Percentiles rank a stretch among this genome's conserved stretches.
Conservation (phyloP, 2,113 vertebrate species). For the Euleptes europaea region DNA sequence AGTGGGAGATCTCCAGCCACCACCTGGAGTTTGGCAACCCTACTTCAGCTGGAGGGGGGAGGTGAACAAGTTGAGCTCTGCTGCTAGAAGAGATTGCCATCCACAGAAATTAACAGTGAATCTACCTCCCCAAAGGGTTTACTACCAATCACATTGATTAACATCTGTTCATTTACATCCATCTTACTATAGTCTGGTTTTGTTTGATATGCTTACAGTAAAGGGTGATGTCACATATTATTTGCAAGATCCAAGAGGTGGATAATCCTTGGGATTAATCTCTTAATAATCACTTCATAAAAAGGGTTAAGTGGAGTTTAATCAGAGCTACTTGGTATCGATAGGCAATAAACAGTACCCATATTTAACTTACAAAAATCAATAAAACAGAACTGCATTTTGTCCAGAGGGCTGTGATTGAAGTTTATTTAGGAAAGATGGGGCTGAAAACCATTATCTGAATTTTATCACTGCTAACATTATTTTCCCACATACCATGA, state of each 20-base stretch:
- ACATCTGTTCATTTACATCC: constrained; percentile 53
- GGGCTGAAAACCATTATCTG: not conserved
- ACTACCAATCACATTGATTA: constrained; percentile 47
- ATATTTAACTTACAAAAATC: not conserved
- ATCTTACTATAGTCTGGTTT: constrained; percentile 54
- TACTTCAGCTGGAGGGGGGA: not conserved
- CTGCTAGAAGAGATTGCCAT: too few relatives aligned
- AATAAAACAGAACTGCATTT: not conserved
- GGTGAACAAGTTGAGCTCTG: too few relatives aligned
- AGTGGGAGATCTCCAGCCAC: too few relatives aligned
- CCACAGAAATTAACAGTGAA: too few relatives aligned
- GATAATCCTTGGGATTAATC: not conserved
- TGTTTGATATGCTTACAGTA: constrained; percentile 69
- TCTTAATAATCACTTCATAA: constrained; percentile 40
- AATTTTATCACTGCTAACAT: too few relatives aligned
- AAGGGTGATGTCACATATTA: constrained; percentile 60
- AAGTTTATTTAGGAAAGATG: not conserved
- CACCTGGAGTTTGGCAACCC: too few relatives aligned
- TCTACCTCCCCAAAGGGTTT: constrained; percentile 11
- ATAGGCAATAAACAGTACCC: not conserved
- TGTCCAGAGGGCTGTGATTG: not conserved
- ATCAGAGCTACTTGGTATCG: constrained; percentile 19
- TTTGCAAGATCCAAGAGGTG: constrained; percentile 48
- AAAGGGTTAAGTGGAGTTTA: constrained; percentile 41
- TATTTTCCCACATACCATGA: too few relatives aligned